A percentile compares a stretch with the other conserved stretches of the same genome.
phyloP scores from a whole-genome alignment of 2,888 invertebrate species.

The Zhuqinia jingwanae region DNA sequence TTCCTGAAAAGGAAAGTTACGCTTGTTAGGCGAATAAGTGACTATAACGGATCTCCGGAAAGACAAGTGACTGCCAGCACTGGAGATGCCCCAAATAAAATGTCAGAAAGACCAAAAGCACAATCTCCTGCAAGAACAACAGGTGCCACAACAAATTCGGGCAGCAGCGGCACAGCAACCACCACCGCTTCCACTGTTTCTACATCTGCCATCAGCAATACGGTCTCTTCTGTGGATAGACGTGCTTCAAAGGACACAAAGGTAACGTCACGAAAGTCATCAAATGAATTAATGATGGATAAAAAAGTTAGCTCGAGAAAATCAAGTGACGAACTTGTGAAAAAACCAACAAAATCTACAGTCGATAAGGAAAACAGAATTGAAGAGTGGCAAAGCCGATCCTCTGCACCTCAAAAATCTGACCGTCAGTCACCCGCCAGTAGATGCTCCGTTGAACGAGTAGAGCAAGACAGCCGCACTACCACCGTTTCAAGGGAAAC shows the following conservation, averaged over 20 bases:
- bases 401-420: conserved; percentile 60
- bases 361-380: conserved; percentile 52
- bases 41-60: conserved; percentile 58
- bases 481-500: neutral
- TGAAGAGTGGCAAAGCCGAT: neutral
- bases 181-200: neutral
- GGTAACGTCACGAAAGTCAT: conserved; percentile 54
- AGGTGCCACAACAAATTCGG: neutral
- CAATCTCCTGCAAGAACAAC: conserved; percentile 31
- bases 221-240: conserved; percentile 17
- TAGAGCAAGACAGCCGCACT: neutral
- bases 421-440: conserved; percentile 44
- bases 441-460: no score
- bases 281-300: conserved; percentile 57
- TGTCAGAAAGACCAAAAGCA: conserved; percentile 12
- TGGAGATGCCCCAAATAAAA: conserved; percentile 34
- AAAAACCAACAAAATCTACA: conserved; percentile 37
- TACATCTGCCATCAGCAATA: neutral
- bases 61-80: conserved; percentile 11
- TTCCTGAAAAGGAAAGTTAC: conserved; percentile 85
- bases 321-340: conserved; percentile 48
- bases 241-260: conserved; percentile 51
- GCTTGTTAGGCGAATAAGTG: conserved; percentile 71
- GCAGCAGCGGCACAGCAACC: neutral
- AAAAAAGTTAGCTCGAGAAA: conserved; percentile 57